Evolutionary conservation across 2,888 invertebrate species (phyloP).

Genomic region (Gastrophysa polygoni): DNA sequence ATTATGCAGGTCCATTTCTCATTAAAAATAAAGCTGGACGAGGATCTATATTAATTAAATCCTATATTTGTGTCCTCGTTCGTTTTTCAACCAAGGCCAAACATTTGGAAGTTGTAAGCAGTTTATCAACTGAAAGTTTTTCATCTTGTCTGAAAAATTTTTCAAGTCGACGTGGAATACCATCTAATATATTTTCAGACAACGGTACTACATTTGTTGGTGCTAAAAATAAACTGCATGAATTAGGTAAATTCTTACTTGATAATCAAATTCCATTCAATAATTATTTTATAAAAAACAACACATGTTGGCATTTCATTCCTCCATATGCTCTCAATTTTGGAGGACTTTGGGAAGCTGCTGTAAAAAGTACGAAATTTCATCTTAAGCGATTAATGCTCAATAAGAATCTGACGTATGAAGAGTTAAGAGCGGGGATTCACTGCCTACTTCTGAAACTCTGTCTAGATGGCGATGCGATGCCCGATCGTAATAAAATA

Average conservation of each 20-base stretch:
- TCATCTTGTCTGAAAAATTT: slow-evolving; percentile 19
- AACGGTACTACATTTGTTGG: too few species aligned
- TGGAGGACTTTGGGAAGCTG: slow-evolving; percentile 47
- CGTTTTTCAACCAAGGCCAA: slow-evolving; percentile 17
- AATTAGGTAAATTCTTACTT: neutral
- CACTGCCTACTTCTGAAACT: too few species aligned
- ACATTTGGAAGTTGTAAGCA: slow-evolving; percentile 18
- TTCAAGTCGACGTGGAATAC: slow-evolving; percentile 18
- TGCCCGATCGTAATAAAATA: too few species aligned
- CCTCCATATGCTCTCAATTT: slow-evolving; percentile 42
- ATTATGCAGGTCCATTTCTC: neutral
- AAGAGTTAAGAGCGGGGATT: too few species aligned
- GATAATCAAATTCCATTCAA: neutral
- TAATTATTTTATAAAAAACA: neutral
- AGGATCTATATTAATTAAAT: slow-evolving; percentile 13
- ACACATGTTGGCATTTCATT: slow-evolving; percentile 44
- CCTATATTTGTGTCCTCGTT: slow-evolving; percentile 20
- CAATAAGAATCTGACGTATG: slow-evolving; percentile 30
- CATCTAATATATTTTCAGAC: slow-evolving; percentile 12
- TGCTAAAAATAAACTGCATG: slow-evolving; percentile 13
- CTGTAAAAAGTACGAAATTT: slow-evolving; percentile 41
- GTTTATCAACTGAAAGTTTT: too few species aligned
- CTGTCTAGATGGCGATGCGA: too few species aligned
- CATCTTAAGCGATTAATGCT: slow-evolving; percentile 41
- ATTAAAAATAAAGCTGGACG: slow-evolving; percentile 10